Evolutionary conservation across 2,888 invertebrate genomes (phyloP).

Genomic region (Hybos culiciformis): DNA sequence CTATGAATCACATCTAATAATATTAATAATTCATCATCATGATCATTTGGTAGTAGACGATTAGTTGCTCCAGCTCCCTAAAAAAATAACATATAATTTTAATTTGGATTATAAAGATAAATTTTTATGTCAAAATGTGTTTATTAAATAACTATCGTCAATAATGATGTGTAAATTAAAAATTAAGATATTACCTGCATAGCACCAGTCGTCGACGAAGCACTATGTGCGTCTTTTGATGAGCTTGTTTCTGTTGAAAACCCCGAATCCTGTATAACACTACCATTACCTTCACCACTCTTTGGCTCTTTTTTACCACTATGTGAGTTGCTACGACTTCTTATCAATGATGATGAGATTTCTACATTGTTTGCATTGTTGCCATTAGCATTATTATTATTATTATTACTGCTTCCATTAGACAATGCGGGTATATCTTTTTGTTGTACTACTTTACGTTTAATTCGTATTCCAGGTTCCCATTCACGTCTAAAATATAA

Average conservation of each 20-base stretch:
- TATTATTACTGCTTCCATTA: constrained; percentile 4
- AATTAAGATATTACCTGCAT: constrained; percentile 29
- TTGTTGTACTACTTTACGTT: constrained; percentile 42
- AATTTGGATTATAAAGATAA: neutral
- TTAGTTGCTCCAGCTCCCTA: constrained; percentile 29
- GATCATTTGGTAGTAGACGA: constrained; percentile 34
- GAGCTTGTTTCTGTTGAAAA: constrained; percentile 82
- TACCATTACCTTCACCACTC: constrained; percentile 42
- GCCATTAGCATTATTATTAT: constrained; percentile 1
- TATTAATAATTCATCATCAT: constrained; percentile 74
- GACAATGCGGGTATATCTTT: constrained; percentile 26
- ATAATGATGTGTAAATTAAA: constrained; percentile 17
- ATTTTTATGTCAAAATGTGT: neutral
- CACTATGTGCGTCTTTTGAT: constrained; percentile 63
- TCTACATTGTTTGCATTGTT: constrained; percentile 14
- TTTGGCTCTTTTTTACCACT: constrained; percentile 48
- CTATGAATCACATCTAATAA: constrained; percentile 75
- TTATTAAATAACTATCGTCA: no score
- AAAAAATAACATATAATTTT: neutral
- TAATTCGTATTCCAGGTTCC: constrained; percentile 68
- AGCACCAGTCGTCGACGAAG: constrained; percentile 48
- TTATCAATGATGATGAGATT: constrained; percentile 37
- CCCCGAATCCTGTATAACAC: constrained; percentile 67
- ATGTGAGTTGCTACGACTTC: constrained; percentile 50
- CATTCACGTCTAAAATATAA: constrained; percentile 45